Evolutionary conservation across 1,140 invertebrate genomes (phyloP).

Genomic region (Bombus affinis): DNA sequence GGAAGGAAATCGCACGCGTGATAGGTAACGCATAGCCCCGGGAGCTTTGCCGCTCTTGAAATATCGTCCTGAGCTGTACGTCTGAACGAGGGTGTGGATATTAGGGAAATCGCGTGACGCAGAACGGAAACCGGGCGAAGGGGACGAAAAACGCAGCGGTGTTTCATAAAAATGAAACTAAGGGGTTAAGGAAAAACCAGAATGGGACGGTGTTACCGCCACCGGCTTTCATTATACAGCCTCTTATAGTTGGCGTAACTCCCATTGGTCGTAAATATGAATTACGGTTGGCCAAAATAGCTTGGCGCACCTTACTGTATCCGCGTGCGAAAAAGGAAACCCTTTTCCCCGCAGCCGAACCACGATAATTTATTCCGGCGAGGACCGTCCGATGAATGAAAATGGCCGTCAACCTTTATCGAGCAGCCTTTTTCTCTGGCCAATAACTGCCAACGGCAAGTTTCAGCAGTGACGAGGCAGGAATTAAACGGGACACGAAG

Average conservation of each 20-base stretch:
- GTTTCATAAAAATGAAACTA: slow-evolving; percentile 54
- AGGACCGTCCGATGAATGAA: slow-evolving; percentile 72
- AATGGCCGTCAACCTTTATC: slow-evolving; percentile 56
- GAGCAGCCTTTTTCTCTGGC: not conserved
- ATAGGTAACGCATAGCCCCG: slow-evolving; percentile 7
- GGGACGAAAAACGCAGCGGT: slow-evolving; percentile 36
- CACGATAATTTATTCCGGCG: slow-evolving; percentile 72
- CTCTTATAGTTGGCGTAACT: slow-evolving; percentile 80
- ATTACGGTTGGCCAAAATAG: slow-evolving; percentile 77
- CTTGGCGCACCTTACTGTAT: slow-evolving; percentile 65
- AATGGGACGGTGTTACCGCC: slow-evolving; percentile 59
- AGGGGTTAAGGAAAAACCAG: slow-evolving; percentile 41
- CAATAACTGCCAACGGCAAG: slow-evolving; percentile 29
- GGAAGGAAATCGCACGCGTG: slow-evolving; percentile 19
- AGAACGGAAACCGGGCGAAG: not conserved
- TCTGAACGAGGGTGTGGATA: slow-evolving; percentile 49
- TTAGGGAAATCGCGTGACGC: slow-evolving; percentile 64
- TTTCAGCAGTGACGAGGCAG: slow-evolving; percentile 35
- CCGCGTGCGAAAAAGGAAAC: slow-evolving; percentile 59
- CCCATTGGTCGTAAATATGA: slow-evolving; percentile 80
- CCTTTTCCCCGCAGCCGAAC: slow-evolving; percentile 39
- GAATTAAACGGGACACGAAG: slow-evolving; percentile 19
- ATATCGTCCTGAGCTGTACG: slow-evolving; percentile 35
- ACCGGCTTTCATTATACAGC: slow-evolving; percentile 78
- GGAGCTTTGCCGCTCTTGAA: slow-evolving; percentile 24